Conservation (phyloP, 2,888 invertebrate species). For the Lepidochitona cinerea region DNA sequence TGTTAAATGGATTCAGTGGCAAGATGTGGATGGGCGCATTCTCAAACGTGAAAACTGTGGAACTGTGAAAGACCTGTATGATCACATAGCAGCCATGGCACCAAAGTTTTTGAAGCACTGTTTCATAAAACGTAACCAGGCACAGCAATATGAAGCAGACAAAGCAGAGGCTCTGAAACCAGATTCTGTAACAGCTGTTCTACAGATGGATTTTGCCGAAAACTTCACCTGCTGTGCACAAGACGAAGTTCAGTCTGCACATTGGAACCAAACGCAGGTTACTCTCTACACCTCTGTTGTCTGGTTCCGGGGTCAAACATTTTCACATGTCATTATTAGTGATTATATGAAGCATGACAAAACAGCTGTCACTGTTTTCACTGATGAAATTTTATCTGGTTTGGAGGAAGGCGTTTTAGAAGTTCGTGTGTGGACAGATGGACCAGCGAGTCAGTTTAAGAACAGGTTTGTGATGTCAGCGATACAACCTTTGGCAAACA, state of each 20-base stretch:
- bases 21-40: background rate
- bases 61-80: background rate
- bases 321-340: background rate
- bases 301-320: background rate
- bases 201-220: slow-evolving; percentile 13
- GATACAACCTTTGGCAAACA: background rate
- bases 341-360: slow-evolving; percentile 3
- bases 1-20: background rate
- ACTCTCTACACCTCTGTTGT: slow-evolving; percentile 4
- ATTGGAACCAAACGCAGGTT: slow-evolving; percentile 5
- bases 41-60: background rate
- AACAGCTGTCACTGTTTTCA: background rate
- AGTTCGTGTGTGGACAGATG: slow-evolving; percentile 4
- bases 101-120: background rate
- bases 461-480: slow-evolving; percentile 4
- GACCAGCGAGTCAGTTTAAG: slow-evolving; percentile 10
- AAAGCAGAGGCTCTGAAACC: background rate
- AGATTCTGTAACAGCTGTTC: background rate
- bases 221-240: background rate
- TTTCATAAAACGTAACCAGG: background rate
- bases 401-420: background rate
- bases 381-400: too few species aligned
- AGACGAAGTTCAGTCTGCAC: slow-evolving; percentile 11
- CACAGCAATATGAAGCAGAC: background rate
- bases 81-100: background rate